Evolutionary conservation across 37 sponge, comb jelly and placozoan genomes (phyloP).

Genomic region (Amphimedon queenslandica): DNA sequence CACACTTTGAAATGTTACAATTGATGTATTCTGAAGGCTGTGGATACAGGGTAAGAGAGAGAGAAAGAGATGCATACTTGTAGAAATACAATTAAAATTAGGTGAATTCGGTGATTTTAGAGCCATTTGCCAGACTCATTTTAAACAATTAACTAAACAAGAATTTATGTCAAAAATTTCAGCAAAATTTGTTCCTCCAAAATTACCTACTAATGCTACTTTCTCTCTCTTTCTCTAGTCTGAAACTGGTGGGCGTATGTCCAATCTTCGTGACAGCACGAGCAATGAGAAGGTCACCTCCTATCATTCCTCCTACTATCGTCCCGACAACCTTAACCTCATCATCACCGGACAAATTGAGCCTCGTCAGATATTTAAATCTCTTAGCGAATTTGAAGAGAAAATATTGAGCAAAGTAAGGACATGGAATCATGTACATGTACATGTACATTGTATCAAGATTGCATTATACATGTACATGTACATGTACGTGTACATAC

Average conservation of each 20-base stretch:
- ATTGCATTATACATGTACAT: background rate
- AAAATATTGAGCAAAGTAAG: constrained; percentile 66
- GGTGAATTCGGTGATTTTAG: no score
- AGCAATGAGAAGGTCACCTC: constrained; percentile 74
- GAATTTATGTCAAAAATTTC: no score
- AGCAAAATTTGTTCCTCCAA: no score
- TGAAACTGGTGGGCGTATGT: constrained; percentile 82
- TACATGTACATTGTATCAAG: background rate
- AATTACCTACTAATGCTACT: no score
- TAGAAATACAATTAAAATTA: background rate
- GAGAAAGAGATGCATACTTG: background rate
- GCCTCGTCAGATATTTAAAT: constrained; percentile 53
- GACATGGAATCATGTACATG: background rate
- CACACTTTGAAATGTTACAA: constrained; percentile 54
- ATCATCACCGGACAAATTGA: constrained; percentile 78
- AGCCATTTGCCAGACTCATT: no score
- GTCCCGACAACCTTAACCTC: constrained; percentile 84
- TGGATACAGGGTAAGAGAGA: constrained; percentile 78
- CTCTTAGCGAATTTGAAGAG: constrained; percentile 69
- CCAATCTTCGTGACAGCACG: constrained; percentile 72
- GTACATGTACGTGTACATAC: background rate
- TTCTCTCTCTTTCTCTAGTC: constrained; percentile 59
- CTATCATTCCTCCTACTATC: constrained; percentile 75
- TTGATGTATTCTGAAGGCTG: constrained; percentile 85
- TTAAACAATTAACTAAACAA: no score